These are phyloP conservation scores for Sebastes kiyomatsui DNA, from an alignment of 2,797 vertebrate genomes.

Conservation along the genomic window DNA sequence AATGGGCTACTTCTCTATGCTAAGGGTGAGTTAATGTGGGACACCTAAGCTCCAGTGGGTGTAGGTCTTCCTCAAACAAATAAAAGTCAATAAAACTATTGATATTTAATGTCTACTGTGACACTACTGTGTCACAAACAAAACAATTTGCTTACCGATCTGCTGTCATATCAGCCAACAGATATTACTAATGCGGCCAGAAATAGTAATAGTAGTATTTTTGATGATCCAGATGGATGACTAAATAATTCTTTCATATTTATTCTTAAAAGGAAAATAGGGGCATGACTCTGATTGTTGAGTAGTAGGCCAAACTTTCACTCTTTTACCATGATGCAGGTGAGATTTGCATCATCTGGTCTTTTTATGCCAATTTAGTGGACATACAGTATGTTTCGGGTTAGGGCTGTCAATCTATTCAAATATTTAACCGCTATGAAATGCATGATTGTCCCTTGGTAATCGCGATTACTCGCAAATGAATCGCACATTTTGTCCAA, in stretches of 20 bases:
- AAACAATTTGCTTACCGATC: neutral
- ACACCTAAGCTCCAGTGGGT: no score
- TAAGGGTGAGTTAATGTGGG: no score
- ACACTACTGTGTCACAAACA: neutral
- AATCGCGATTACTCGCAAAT: no score
- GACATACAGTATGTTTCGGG: neutral
- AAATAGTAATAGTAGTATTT: constrained; percentile 8
- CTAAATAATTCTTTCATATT: neutral
- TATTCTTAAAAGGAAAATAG: neutral
- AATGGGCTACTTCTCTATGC: no score
- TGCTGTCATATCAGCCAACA: constrained; percentile 22
- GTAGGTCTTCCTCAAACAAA: no score
- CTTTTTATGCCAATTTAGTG: neutral
- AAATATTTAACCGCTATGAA: no score
- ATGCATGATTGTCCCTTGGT: no score
- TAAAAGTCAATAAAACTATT: no score
- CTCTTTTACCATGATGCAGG: constrained; percentile 1
- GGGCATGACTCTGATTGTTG: constrained; percentile 11
- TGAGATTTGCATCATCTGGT: neutral
- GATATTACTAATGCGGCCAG: neutral
- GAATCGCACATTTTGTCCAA: no score
- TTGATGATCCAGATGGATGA: neutral
- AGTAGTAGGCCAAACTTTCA: neutral
- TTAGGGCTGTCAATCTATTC: neutral
- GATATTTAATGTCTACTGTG: no score